A percentile compares a stretch with the other conserved stretches of the same genome.
phyloP scores from a whole-genome alignment of 2,888 invertebrate species.

The Scaptodrosophila latifasciaeformis region DNA sequence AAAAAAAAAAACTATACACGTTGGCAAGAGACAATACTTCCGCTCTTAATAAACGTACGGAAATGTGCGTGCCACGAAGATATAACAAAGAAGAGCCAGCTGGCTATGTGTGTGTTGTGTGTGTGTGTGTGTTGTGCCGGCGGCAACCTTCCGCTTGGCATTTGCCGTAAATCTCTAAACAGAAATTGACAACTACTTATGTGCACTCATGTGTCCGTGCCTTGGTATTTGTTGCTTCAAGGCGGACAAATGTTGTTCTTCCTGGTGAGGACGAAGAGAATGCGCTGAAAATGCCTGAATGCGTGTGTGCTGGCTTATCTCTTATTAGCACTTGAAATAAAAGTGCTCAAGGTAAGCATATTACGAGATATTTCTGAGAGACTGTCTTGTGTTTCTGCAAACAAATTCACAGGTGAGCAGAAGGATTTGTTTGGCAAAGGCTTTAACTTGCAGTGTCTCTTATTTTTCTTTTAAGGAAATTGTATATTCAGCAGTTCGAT shows the following conservation, averaged over 20 bases:
- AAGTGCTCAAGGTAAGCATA: no score
- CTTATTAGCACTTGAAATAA: slow-evolving; percentile 41
- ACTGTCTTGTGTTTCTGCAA: no score
- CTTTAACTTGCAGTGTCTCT: no score
- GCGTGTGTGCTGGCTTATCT: slow-evolving; percentile 17
- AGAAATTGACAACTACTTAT: slow-evolving; percentile 53
- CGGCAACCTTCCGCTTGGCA: slow-evolving; percentile 26
- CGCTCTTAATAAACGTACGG: slow-evolving; percentile 42
- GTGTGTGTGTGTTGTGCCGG: no score
- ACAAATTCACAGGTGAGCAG: no score
- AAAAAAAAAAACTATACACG: slow-evolving; percentile 3
- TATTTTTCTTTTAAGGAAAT: no score
- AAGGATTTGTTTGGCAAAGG: no score
- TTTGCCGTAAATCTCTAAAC: slow-evolving; percentile 46
- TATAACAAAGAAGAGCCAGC: no score
- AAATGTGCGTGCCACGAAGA: background rate
- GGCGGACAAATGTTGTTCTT: background rate
- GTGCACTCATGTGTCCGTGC: slow-evolving; percentile 31
- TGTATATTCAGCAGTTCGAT: no score
- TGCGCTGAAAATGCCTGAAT: no score
- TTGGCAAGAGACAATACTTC: slow-evolving; percentile 37
- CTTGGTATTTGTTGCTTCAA: slow-evolving; percentile 3
- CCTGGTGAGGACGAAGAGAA: background rate
- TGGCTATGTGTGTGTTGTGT: background rate
- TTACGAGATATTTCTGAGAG: no score